These are phyloP conservation scores for Heliocidaris tuberculata DNA, from an alignment of 35 echinoderm and acorn worm genomes.

Conservation along the genomic window DNA sequence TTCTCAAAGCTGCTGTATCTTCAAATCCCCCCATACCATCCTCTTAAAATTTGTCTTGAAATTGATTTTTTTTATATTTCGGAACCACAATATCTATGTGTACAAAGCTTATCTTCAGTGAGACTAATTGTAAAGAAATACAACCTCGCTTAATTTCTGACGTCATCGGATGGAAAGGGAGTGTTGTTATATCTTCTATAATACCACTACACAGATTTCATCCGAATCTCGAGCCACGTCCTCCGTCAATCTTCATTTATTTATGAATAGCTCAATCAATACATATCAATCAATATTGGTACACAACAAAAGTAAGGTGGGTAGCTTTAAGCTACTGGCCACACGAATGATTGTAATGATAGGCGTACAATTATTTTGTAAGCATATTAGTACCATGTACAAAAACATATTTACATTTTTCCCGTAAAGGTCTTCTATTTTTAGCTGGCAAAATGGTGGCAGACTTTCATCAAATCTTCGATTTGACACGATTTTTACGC, in stretches of 20 bases:
- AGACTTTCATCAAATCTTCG: neutral
- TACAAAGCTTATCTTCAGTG: neutral
- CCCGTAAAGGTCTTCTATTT: neutral
- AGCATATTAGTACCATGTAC: neutral
- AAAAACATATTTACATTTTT: neutral
- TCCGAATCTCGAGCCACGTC: neutral
- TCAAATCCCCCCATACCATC: neutral
- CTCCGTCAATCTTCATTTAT: neutral
- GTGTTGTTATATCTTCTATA: neutral
- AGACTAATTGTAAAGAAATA: neutral
- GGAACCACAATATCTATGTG: neutral
- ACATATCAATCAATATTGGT: neutral
- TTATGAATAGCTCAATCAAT: neutral
- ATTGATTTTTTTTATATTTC: neutral
- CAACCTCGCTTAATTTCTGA: neutral
- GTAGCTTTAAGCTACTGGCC: neutral
- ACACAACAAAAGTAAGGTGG: neutral
- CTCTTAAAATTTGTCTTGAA: neutral
- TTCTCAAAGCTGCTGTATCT: neutral
- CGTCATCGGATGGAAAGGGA: neutral
- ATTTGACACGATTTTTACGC: slow-evolving; percentile 38
- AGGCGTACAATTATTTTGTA: neutral
- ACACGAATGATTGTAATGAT: neutral
- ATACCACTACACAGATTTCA: neutral
- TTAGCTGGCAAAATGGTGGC: neutral